These are phyloP conservation scores for Pangasius macronema DNA, from an alignment of 2,797 vertebrate genomes.

Conservation along the genomic window DNA sequence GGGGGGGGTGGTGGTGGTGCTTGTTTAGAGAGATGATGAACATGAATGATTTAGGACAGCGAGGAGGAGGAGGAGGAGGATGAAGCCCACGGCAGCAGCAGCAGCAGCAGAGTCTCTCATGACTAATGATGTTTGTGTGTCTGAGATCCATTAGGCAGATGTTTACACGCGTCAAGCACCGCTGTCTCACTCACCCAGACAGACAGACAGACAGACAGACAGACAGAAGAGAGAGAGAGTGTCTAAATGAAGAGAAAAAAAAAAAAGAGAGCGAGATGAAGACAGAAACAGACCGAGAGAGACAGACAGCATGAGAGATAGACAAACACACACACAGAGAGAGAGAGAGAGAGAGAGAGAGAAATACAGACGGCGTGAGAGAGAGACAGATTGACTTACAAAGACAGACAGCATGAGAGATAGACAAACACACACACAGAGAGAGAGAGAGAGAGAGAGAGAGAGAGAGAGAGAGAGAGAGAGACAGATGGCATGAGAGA, in stretches of 20 bases:
- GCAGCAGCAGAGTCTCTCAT: constrained; percentile 37
- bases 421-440: background rate
- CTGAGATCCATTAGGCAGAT: constrained; percentile 59
- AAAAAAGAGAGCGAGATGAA: background rate
- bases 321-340: background rate
- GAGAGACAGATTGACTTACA: background rate
- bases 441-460: background rate
- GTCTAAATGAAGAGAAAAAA: no score
- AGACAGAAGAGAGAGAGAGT: background rate
- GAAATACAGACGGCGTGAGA: background rate
- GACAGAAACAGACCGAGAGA: no score
- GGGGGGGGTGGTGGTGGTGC: no score
- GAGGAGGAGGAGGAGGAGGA: constrained; percentile 38
- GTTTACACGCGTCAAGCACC: constrained; percentile 54
- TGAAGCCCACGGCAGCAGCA: constrained; percentile 8
- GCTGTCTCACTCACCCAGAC: constrained; percentile 28
- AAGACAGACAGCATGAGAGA: background rate
- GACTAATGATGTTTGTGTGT: constrained; percentile 59
- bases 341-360: background rate
- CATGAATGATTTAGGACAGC: constrained; percentile 50
- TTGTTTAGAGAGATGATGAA: constrained; percentile 45
- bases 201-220: background rate
- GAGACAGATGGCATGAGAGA: background rate
- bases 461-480: background rate
- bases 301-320: background rate